Conservation (phyloP, 1,140 invertebrate species). For the Pogonomyrmex barbatus region DNA sequence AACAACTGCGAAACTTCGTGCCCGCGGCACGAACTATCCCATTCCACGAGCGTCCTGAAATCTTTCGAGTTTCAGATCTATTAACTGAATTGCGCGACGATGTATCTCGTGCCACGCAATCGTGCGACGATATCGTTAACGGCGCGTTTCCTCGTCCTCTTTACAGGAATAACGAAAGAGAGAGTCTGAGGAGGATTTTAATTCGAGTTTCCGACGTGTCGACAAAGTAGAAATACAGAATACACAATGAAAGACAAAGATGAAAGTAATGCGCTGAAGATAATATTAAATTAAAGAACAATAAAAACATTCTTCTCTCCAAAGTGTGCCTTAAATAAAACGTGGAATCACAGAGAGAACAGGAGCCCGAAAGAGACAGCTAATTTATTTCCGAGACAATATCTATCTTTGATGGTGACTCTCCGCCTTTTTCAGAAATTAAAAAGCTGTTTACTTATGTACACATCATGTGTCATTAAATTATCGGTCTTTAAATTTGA, state of each 20-base stretch:
- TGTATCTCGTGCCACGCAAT: conserved; percentile 42
- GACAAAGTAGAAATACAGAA: conserved; percentile 2
- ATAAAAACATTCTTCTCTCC: background rate
- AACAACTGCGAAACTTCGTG: conserved; percentile 69
- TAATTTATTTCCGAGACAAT: conserved; percentile 17
- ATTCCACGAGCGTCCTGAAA: conserved; percentile 19
- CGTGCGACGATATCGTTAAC: conserved; percentile 54
- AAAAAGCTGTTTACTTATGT: conserved; percentile 6
- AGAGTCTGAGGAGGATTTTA: conserved; percentile 10
- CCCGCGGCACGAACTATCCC: conserved; percentile 37
- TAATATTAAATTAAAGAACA: conserved; percentile 18
- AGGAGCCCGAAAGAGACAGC: background rate
- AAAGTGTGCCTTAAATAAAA: background rate
- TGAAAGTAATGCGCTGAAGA: background rate
- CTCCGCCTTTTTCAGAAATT: background rate
- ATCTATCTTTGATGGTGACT: background rate
- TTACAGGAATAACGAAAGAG: conserved; percentile 12
- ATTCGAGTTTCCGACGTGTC: background rate
- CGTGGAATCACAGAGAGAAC: background rate
- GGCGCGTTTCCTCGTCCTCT: conserved; percentile 39
- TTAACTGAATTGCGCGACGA: conserved; percentile 36
- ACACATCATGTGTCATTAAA: background rate
- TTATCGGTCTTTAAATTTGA: conserved; percentile 19
- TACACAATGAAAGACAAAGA: background rate
- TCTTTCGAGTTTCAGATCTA: conserved; percentile 59